These are phyloP conservation scores for Pissodes strobi DNA, from an alignment of 1,140 invertebrate species.

Conservation along the genomic window DNA sequence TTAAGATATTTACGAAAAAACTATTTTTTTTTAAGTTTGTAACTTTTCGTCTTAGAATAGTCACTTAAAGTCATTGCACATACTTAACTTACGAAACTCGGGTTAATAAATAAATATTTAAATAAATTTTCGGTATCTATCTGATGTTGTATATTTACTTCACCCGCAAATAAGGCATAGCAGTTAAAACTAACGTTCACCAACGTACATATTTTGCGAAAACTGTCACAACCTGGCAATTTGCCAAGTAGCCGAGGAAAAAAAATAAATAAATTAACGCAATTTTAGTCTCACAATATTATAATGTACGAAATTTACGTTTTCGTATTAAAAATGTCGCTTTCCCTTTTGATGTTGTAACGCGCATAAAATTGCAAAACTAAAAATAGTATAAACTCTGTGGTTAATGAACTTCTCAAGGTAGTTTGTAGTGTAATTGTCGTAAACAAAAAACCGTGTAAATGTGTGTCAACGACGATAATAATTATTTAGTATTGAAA, in stretches of 20 bases:
- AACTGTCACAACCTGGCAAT: background rate
- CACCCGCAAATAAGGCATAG: too few species aligned
- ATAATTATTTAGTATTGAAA: conserved; percentile 24
- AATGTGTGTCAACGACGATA: conserved; percentile 35
- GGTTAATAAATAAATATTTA: too few species aligned
- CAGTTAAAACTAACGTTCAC: too few species aligned
- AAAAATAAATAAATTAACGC: conserved; percentile 26
- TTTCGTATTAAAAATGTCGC: conserved; percentile 40
- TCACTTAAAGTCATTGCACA: too few species aligned
- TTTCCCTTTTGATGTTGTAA: conserved; percentile 38
- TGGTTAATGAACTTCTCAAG: conserved; percentile 41
- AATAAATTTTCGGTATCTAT: too few species aligned
- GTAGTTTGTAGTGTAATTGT: conserved; percentile 27
- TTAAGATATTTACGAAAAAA: too few species aligned
- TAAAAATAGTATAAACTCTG: conserved; percentile 34
- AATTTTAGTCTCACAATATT: conserved; percentile 14
- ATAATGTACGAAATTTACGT: conserved; percentile 29
- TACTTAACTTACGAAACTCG: too few species aligned
- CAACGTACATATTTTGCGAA: too few species aligned
- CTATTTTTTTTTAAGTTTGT: too few species aligned
- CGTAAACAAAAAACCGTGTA: conserved; percentile 27
- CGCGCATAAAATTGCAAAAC: conserved; percentile 31
- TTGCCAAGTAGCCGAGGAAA: background rate
- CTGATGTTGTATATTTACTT: too few species aligned
- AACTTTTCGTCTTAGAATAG: too few species aligned